Evolutionary conservation across 2,888 invertebrate genomes (phyloP).

Genomic region (Listrodromus nycthemerus): DNA sequence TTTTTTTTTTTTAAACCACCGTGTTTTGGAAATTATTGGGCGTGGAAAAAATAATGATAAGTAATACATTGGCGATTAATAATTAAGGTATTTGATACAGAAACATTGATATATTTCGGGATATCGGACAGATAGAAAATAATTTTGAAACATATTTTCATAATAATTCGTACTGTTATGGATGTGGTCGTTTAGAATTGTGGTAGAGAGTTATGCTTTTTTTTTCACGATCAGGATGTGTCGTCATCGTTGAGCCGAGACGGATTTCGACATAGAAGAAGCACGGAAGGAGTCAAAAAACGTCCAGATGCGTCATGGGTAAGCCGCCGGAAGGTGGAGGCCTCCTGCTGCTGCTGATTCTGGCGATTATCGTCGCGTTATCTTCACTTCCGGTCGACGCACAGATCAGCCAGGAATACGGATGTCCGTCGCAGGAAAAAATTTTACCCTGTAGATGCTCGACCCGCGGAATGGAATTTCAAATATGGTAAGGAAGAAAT

Average conservation of each 20-base stretch:
- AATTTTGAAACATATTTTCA: too few relatives aligned
- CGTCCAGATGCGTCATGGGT: conserved; percentile 82
- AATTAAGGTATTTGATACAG: too few relatives aligned
- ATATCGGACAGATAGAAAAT: too few relatives aligned
- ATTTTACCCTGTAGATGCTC: conserved; percentile 94
- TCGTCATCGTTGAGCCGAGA: conserved; percentile 50
- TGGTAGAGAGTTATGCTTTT: not conserved
- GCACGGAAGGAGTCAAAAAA: not conserved
- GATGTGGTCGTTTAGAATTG: not conserved
- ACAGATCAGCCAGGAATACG: conserved; percentile 79
- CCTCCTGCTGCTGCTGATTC: conserved; percentile 71
- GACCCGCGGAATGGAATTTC: conserved; percentile 90
- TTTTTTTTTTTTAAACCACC: too few relatives aligned
- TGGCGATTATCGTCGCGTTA: conserved; percentile 67
- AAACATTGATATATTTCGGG: too few relatives aligned
- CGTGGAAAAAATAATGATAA: too few relatives aligned
- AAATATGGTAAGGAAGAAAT: conserved; percentile 89
- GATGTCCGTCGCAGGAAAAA: conserved; percentile 91
- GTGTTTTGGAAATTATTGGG: too few relatives aligned
- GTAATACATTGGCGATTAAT: too few relatives aligned
- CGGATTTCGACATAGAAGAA: conserved; percentile 27
- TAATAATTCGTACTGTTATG: too few relatives aligned
- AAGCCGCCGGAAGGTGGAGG: conserved; percentile 80
- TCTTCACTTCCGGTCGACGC: conserved; percentile 64
- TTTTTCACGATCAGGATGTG: conserved; percentile 57